Evolutionary conservation across 2,113 vertebrate genomes (phyloP).

Genomic region (Atherinomorus stipes): DNA sequence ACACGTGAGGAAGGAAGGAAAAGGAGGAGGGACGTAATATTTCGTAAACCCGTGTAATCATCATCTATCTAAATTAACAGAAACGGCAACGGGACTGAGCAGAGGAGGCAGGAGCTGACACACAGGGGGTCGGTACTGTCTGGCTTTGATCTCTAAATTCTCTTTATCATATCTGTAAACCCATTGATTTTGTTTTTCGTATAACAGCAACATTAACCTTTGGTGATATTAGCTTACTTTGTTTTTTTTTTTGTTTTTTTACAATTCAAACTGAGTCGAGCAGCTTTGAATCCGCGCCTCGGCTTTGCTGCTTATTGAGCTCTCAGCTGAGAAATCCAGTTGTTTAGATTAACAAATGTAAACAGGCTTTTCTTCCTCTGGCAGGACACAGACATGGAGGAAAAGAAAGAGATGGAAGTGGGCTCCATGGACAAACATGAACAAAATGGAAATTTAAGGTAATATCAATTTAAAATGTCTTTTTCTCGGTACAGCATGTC

Average conservation of each 20-base stretch:
- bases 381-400: constrained; percentile 55
- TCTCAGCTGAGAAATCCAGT: background rate
- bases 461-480: background rate
- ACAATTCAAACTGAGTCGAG: background rate
- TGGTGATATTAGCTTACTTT: background rate
- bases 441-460: constrained; percentile 64
- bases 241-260: too few species aligned
- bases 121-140: background rate
- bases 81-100: background rate
- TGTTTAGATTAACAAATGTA: background rate
- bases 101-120: background rate
- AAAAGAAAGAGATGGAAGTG: constrained; percentile 12
- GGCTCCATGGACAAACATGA: background rate
- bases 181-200: background rate
- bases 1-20: constrained; percentile 31
- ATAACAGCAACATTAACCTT: background rate
- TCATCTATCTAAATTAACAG: background rate
- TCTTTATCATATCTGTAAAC: background rate
- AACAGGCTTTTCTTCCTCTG: constrained; percentile 6
- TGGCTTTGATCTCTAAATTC: background rate
- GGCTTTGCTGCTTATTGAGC: background rate
- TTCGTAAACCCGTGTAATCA: background rate
- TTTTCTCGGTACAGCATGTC: background rate
- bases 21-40: background rate
- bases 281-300: background rate